Evolutionary conservation across 2,797 vertebrate species (phyloP).

Genomic region (Rallus crepitans): DNA sequence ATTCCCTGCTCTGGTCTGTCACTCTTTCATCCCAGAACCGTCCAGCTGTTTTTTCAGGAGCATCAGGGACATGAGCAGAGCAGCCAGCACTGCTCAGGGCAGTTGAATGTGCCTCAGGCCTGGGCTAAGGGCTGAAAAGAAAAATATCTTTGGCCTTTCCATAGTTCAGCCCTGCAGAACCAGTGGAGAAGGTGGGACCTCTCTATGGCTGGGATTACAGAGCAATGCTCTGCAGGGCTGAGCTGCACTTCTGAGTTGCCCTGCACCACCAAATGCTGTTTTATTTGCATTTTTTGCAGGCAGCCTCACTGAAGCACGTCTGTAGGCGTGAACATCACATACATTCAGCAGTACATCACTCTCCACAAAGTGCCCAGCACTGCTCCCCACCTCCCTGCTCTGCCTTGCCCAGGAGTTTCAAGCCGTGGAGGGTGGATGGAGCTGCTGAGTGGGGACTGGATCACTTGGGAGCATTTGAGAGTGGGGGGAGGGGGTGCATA

Average conservation of each 20-base stretch:
- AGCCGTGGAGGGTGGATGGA: not conserved
- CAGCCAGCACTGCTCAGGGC: not conserved
- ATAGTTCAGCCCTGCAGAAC: not conserved
- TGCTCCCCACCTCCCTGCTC: not conserved
- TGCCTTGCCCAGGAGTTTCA: not conserved
- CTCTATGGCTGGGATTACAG: not conserved
- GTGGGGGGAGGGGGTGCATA: not conserved
- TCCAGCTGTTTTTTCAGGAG: not conserved
- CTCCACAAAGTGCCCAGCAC: fast-evolving
- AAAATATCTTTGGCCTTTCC: not conserved
- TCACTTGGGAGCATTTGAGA: not conserved
- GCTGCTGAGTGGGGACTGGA: fast-evolving
- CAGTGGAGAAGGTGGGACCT: fast-evolving
- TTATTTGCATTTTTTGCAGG: not conserved
- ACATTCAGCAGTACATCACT: not conserved
- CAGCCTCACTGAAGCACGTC: not conserved
- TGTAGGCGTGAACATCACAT: fast-evolving
- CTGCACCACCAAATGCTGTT: not conserved
- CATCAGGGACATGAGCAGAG: fast-evolving
- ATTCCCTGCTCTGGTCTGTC: not conserved
- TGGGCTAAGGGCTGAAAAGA: not conserved
- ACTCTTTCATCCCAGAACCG: not conserved
- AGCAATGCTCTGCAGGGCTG: not conserved
- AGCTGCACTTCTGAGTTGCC: not conserved
- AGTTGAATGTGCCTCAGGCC: fast-evolving